Evolutionary conservation across 2,797 vertebrate genomes (phyloP).

Genomic region (Hemitrygon akajei): DNA sequence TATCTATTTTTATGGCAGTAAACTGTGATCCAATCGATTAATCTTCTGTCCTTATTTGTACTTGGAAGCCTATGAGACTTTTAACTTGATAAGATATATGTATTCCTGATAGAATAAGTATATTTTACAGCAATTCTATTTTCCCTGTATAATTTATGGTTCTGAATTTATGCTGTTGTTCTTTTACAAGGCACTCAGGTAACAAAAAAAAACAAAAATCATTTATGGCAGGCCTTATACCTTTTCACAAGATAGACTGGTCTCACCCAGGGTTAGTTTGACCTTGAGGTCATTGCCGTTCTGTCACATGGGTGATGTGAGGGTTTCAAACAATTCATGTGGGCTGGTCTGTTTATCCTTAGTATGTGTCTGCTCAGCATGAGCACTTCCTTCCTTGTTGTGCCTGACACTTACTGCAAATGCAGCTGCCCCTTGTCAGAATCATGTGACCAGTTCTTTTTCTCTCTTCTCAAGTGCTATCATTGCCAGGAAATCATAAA

Average conservation of each 20-base stretch:
- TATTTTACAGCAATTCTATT: background rate
- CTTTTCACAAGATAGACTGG: background rate
- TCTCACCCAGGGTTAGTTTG: background rate
- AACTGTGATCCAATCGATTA: background rate
- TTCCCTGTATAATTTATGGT: background rate
- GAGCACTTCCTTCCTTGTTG: slow-evolving; percentile 26
- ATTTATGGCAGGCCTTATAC: background rate
- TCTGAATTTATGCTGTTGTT: background rate
- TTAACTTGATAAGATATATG: background rate
- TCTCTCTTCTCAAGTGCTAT: background rate
- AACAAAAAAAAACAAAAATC: background rate
- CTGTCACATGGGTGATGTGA: background rate
- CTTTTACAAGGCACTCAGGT: background rate
- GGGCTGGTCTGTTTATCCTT: slow-evolving; percentile 16
- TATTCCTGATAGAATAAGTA: too few relatives aligned
- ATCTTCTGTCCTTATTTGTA: background rate
- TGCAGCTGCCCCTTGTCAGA: slow-evolving; percentile 17
- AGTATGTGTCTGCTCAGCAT: slow-evolving; percentile 16
- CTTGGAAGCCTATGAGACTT: background rate
- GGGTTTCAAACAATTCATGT: background rate
- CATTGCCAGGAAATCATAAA: background rate
- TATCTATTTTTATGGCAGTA: background rate
- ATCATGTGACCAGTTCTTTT: background rate
- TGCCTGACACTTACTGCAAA: background rate
- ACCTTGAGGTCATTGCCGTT: background rate